A percentile compares a stretch with the other conserved stretches of the same genome.
phyloP scores from a whole-genome alignment of 2,888 invertebrate species.

The Corbicula japonica region DNA sequence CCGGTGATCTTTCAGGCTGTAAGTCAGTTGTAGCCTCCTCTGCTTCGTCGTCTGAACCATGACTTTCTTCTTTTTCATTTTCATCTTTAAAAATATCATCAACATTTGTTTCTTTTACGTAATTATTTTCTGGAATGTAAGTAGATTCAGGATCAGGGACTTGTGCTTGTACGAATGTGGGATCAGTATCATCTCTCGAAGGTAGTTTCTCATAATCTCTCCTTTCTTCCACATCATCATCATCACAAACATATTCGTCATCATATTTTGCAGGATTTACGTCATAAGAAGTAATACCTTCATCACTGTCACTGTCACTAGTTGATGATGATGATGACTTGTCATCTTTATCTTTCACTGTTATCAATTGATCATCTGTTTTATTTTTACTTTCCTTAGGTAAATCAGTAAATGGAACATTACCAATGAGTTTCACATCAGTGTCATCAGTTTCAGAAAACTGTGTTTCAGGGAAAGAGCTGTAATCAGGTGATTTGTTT shows the following conservation, averaged over 20 bases:
- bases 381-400: not conserved
- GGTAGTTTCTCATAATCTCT: not conserved
- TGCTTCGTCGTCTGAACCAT: too few relatives aligned
- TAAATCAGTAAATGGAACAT: constrained; percentile 2
- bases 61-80: too few relatives aligned
- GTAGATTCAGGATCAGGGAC: too few relatives aligned
- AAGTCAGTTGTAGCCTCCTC: too few relatives aligned
- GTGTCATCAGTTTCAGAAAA: constrained; percentile 18
- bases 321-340: constrained; percentile 88
- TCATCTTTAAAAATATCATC: constrained; percentile 22
- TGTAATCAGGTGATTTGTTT: constrained; percentile 4
- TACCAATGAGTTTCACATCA: constrained; percentile 36
- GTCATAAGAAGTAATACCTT: not conserved
- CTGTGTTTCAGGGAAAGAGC: constrained; percentile 35
- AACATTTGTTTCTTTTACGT: constrained; percentile 16
- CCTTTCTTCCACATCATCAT: not conserved
- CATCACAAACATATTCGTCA: not conserved
- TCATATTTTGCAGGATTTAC: not conserved
- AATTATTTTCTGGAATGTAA: too few relatives aligned
- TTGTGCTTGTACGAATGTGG: not conserved
- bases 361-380: too few relatives aligned
- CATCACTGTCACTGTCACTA: constrained; percentile 19
- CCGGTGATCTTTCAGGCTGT: too few relatives aligned
- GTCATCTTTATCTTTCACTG: too few relatives aligned
- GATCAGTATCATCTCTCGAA: not conserved